phyloP scores from a whole-genome alignment of 2,888 invertebrate species.

The Trachelus stipa region DNA sequence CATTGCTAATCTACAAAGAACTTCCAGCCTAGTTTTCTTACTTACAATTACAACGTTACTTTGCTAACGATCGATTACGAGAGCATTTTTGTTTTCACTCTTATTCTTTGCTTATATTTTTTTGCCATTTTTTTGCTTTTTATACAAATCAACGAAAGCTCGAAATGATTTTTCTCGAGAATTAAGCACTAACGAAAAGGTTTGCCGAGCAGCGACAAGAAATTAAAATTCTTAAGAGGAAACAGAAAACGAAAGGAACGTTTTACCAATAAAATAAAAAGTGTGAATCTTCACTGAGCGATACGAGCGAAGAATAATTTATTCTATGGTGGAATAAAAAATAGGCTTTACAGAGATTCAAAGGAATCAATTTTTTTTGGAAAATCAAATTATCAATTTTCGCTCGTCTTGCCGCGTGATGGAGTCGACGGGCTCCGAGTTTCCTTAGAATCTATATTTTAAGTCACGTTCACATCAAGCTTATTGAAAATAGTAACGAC shows the following conservation, averaged over 20 bases:
- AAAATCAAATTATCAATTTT: background rate
- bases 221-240: background rate
- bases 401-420: background rate
- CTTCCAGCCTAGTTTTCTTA: slow-evolving; percentile 28
- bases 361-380: background rate
- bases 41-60: slow-evolving; percentile 27
- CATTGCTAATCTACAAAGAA: slow-evolving; percentile 24
- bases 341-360: background rate
- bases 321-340: background rate
- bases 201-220: background rate
- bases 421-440: background rate
- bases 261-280: background rate
- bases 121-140: background rate
- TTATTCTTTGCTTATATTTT: background rate
- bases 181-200: background rate
- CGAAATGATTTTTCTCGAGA: background rate
- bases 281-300: background rate
- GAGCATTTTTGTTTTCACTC: background rate
- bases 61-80: background rate
- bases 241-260: background rate
- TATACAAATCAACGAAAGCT: background rate
- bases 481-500: background rate
- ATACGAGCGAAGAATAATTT: background rate
- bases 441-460: background rate
- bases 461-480: background rate